Percentiles rank a stretch among this genome's conserved stretches.
These are phyloP conservation scores for Pangasius macronema DNA, from an alignment of 2,797 vertebrate genomes.

Conservation along the genomic window DNA sequence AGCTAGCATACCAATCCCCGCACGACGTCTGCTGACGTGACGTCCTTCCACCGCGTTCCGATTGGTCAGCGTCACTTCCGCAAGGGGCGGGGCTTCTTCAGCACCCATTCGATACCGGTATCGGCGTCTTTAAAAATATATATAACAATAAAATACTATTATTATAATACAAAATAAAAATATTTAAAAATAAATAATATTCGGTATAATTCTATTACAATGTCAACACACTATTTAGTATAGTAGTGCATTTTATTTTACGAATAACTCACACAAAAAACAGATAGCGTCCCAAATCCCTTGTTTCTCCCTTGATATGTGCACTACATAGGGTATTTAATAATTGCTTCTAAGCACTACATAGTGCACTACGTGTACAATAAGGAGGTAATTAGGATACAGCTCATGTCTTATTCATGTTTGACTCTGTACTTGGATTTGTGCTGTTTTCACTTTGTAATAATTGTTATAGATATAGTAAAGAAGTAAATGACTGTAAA, in stretches of 20 bases:
- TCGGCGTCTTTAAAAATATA: neutral
- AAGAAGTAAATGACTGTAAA: neutral
- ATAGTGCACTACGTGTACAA: neutral
- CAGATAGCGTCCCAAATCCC: neutral
- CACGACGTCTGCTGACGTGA: conserved; percentile 81
- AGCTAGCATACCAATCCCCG: conserved; percentile 79
- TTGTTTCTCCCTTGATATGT: neutral
- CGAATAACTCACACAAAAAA: neutral
- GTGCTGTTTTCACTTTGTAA: neutral
- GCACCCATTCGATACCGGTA: conserved; percentile 72
- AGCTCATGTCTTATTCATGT: neutral
- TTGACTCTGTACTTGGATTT: no score
- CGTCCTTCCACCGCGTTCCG: conserved; percentile 71
- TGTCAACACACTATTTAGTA: neutral
- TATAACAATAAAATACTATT: neutral
- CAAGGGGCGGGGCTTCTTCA: conserved; percentile 77
- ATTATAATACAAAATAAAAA: neutral
- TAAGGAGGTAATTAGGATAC: neutral
- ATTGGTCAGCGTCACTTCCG: conserved; percentile 83
- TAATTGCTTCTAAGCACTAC: neutral
- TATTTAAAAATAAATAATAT: neutral
- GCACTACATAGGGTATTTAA: neutral
- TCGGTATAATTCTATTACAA: neutral
- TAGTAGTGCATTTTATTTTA: neutral
- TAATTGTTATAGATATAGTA: neutral